A percentile compares a stretch with the other conserved stretches of the same genome.
Evolutionary conservation across 1,140 invertebrate genomes (phyloP).

Genomic region (Drosophila punjabiensis): DNA sequence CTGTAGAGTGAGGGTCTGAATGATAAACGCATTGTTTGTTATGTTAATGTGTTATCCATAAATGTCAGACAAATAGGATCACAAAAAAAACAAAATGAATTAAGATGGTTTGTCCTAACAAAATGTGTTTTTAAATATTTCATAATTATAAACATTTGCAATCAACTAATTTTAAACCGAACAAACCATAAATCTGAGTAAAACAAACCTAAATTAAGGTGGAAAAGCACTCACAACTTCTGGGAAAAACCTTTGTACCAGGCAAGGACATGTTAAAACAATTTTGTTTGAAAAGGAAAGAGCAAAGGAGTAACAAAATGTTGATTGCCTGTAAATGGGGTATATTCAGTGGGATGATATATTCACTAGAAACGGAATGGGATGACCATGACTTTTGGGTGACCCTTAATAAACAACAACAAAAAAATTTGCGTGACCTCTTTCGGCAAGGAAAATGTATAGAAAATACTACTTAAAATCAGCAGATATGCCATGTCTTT

Average conservation of each 20-base stretch:
- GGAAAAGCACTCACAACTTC: neutral
- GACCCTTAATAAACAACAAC: slow-evolving; percentile 5
- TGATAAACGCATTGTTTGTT: slow-evolving; percentile 1
- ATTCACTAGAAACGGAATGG: neutral
- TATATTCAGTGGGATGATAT: neutral
- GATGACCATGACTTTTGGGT: slow-evolving; percentile 13
- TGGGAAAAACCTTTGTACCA: slow-evolving; percentile 7
- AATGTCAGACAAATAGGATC: slow-evolving; percentile 1
- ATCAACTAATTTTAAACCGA: neutral
- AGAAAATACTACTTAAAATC: neutral
- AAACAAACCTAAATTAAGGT: neutral
- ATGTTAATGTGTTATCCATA: neutral
- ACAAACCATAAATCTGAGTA: neutral
- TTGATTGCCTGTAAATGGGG: neutral
- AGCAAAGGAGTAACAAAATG: neutral
- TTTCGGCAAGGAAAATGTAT: neutral
- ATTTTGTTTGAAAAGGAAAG: slow-evolving; percentile 35
- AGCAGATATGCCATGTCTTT: neutral
- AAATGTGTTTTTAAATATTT: neutral
- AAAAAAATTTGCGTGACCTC: slow-evolving; percentile 2
- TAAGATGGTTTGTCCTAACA: neutral
- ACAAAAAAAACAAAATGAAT: neutral
- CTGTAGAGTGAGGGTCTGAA: neutral
- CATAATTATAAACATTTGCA: neutral
- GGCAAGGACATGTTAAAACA: slow-evolving; percentile 13